phyloP scores from a whole-genome alignment of 2,888 invertebrate genomes.

The Archips crataeganus region DNA sequence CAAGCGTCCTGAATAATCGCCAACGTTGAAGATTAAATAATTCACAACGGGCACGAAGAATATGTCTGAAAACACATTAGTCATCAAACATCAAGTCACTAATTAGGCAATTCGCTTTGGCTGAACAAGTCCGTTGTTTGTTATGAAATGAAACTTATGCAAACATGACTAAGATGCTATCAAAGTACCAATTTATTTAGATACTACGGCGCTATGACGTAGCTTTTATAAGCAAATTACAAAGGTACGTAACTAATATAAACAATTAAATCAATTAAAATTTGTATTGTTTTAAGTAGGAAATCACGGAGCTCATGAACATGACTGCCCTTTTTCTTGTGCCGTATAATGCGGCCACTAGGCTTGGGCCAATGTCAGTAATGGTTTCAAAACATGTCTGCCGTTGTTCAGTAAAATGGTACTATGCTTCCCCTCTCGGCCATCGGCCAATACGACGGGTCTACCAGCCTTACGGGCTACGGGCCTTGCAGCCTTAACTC shows the following conservation, averaged over 20 bases:
- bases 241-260: not conserved
- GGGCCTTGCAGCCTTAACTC: too few species aligned
- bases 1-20: conserved; percentile 94
- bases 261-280: not conserved
- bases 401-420: too few species aligned
- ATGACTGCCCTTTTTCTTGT: not conserved
- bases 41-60: conserved; percentile 97
- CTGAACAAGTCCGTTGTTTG: conserved; percentile 4
- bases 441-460: too few species aligned
- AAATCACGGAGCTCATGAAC: not conserved
- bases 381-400: too few species aligned
- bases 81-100: conserved; percentile 19
- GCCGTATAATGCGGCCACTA: too few species aligned
- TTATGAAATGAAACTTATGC: not conserved
- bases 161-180: not conserved
- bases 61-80: conserved; percentile 87
- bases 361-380: too few species aligned
- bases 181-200: too few species aligned
- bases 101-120: not conserved
- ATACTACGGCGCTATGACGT: not conserved
- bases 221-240: not conserved
- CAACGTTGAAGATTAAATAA: conserved; percentile 95
- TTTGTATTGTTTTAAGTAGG: not conserved
- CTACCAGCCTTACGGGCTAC: too few species aligned
- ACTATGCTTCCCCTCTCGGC: too few species aligned